A percentile compares a stretch with the other conserved stretches of the same genome.
phyloP scores from a whole-genome alignment of 2,113 vertebrate species.

The Opisthocomus hoazin region DNA sequence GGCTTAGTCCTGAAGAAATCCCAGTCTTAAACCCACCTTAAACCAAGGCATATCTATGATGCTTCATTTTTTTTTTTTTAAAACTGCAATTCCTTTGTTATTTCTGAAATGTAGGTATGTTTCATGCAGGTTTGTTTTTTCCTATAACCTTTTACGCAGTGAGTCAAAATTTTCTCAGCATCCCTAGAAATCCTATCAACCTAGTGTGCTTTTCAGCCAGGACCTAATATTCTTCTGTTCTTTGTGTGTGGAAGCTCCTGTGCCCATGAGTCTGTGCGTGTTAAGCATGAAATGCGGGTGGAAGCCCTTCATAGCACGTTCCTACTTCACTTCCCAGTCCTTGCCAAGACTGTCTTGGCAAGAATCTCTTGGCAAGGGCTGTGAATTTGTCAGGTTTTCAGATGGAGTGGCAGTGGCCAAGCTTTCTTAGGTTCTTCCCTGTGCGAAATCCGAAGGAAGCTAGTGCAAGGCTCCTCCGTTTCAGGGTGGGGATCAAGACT shows the following conservation, averaged over 20 bases:
- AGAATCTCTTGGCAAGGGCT: neutral
- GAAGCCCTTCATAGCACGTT: neutral
- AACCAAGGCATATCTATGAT: constrained; percentile 32
- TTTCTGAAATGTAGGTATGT: neutral
- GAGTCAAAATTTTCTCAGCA: neutral
- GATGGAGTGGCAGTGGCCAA: neutral
- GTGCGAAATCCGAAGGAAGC: neutral
- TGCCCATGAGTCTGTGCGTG: neutral
- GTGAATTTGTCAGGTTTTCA: constrained; percentile 12
- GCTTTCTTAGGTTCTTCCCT: neutral
- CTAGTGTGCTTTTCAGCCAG: neutral
- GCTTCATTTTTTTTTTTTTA: neutral
- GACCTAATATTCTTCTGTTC: neutral
- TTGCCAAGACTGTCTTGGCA: neutral
- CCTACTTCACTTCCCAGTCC: neutral
- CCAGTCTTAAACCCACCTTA: constrained; percentile 30
- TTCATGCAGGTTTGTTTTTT: constrained; percentile 20
- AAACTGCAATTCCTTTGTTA: neutral
- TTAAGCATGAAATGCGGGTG: constrained; percentile 3
- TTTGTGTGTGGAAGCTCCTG: neutral
- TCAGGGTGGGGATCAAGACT: neutral
- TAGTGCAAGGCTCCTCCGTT: neutral
- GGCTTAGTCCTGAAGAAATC: constrained; percentile 45
- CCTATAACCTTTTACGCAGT: neutral
- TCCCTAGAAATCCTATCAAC: neutral